These are phyloP conservation scores for Eutolmus rufibarbis DNA, from an alignment of 2,888 invertebrate genomes.

Conservation along the genomic window DNA sequence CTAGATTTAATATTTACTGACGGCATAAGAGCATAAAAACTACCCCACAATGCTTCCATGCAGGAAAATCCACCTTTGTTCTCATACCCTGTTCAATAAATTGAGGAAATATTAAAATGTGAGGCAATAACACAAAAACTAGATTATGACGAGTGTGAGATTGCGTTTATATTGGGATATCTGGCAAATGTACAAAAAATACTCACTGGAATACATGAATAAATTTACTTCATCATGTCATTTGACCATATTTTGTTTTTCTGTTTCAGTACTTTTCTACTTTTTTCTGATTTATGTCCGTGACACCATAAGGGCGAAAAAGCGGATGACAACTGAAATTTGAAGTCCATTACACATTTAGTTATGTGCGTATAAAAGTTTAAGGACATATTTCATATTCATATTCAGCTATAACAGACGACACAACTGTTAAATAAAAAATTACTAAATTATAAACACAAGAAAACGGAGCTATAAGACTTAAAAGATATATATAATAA, in stretches of 20 bases:
- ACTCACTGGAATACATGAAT: background rate
- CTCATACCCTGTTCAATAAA: background rate
- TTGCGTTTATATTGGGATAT: background rate
- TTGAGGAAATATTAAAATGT: background rate
- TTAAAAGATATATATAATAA: too few relatives aligned
- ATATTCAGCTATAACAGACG: too few relatives aligned
- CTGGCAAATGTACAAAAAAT: background rate
- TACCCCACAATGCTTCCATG: background rate
- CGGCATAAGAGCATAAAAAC: background rate
- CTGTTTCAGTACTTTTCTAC: background rate
- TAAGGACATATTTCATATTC: too few relatives aligned
- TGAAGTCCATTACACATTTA: background rate
- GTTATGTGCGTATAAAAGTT: too few relatives aligned
- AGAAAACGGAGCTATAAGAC: too few relatives aligned
- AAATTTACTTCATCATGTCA: background rate
- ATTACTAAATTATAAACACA: too few relatives aligned
- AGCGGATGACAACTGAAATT: background rate
- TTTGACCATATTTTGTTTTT: background rate
- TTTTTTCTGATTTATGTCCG: background rate
- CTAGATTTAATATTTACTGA: background rate
- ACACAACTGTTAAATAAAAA: too few relatives aligned
- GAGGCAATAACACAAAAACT: background rate
- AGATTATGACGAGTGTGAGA: background rate
- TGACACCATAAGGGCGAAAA: background rate
- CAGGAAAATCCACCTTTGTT: background rate